phyloP scores from a whole-genome alignment of 2,797 vertebrate species.

The Phataginus tetradactyla region DNA sequence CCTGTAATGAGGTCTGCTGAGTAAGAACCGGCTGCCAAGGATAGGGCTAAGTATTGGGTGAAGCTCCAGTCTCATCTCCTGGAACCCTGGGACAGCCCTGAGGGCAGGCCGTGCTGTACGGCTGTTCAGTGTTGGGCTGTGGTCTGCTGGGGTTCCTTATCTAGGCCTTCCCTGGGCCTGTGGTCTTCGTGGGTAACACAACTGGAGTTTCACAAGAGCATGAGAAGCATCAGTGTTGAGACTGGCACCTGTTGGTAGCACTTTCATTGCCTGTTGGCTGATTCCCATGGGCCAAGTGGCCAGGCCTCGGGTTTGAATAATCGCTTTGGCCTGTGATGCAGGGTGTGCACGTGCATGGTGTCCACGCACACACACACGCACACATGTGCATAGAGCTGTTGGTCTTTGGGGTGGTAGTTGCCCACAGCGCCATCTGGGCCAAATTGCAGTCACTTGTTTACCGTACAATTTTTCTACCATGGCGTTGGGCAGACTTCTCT shows the following conservation, averaged over 20 bases:
- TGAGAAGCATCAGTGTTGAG: conserved; percentile 20
- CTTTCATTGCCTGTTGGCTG: conserved; percentile 10
- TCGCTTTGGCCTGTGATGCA: background rate
- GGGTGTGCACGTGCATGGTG: background rate
- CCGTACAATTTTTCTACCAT: background rate
- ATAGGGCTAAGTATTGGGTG: background rate
- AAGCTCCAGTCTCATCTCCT: background rate
- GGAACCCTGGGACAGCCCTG: background rate
- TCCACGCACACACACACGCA: fast-evolving
- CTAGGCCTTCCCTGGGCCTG: background rate
- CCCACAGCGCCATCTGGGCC: background rate
- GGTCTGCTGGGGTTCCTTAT: background rate
- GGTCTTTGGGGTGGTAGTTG: background rate
- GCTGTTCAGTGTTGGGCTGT: background rate
- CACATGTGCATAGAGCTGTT: background rate
- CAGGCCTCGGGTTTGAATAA: background rate
- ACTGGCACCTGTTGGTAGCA: conserved; percentile 36
- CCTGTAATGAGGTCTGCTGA: background rate
- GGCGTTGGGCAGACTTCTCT: background rate
- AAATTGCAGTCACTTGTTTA: background rate
- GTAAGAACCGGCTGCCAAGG: conserved; percentile 31
- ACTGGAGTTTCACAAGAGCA: background rate
- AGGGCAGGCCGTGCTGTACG: background rate
- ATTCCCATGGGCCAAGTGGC: conserved; percentile 26
- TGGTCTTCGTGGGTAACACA: background rate